A percentile compares a stretch with the other conserved stretches of the same genome.
Evolutionary conservation across 2,888 invertebrate genomes (phyloP).

Genomic region (Anarsia innoxiella): DNA sequence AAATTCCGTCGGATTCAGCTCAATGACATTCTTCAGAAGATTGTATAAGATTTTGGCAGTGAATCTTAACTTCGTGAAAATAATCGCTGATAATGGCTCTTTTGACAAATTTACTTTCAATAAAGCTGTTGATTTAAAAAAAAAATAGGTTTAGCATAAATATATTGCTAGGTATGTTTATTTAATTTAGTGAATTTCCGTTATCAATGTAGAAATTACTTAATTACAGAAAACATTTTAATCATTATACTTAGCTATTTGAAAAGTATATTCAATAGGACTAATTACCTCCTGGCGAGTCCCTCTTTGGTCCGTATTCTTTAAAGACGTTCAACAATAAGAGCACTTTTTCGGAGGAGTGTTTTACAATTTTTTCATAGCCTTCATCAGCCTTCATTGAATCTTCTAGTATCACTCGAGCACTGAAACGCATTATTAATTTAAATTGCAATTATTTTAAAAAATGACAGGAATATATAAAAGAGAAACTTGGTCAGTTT

Average conservation of each 20-base stretch:
- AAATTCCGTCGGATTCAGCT: constrained; percentile 57
- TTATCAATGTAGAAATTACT: constrained; percentile 1
- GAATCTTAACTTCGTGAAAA: constrained; percentile 83
- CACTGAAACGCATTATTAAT: constrained; percentile 30
- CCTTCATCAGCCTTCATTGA: constrained; percentile 60
- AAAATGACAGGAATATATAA: too few relatives aligned
- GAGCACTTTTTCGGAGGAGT: constrained; percentile 79
- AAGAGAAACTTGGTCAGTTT: too few relatives aligned
- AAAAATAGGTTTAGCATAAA: too few relatives aligned
- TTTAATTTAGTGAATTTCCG: not conserved
- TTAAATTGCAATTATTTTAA: not conserved
- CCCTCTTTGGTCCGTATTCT: constrained; percentile 73
- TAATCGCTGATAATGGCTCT: constrained; percentile 78
- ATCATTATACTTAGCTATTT: not conserved
- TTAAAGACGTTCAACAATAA: constrained; percentile 77
- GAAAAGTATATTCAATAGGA: not conserved
- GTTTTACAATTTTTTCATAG: constrained; percentile 65
- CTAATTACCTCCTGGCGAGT: too few relatives aligned
- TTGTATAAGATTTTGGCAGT: constrained; percentile 85
- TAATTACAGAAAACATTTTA: not conserved
- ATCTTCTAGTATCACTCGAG: constrained; percentile 67
- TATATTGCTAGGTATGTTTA: too few relatives aligned
- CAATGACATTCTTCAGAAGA: constrained; percentile 72
- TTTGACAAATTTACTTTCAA: constrained; percentile 37
- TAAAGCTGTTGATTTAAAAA: constrained; percentile 35